Evolutionary conservation across 37 sponge, comb jelly and placozoan genomes (phyloP).

Genomic region (Spongilla lacustris): DNA sequence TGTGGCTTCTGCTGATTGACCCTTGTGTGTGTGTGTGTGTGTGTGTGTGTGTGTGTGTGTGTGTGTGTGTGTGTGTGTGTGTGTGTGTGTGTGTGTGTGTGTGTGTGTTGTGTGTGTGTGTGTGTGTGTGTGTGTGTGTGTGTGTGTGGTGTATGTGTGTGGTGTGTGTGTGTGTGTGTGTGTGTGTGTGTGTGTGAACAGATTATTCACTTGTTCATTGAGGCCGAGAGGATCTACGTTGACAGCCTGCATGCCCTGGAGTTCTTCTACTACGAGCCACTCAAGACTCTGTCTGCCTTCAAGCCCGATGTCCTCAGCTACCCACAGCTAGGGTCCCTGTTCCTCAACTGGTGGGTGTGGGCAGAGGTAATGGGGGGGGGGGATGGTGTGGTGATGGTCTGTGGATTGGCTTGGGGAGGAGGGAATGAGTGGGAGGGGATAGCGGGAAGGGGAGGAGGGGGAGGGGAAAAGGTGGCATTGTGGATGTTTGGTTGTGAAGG

Average conservation of each 20-base stretch:
- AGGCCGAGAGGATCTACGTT: slow-evolving; percentile 65
- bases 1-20: too few relatives aligned
- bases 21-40: too few relatives aligned
- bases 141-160: not conserved
- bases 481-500: too few relatives aligned
- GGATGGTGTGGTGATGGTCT: not conserved
- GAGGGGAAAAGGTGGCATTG: not conserved
- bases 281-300: slow-evolving; percentile 66
- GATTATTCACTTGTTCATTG: slow-evolving; percentile 59
- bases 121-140: too few relatives aligned
- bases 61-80: too few relatives aligned
- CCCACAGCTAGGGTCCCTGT: slow-evolving; percentile 51
- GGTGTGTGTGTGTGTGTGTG: slow-evolving; percentile 26
- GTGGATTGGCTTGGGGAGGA: not conserved
- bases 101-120: too few relatives aligned
- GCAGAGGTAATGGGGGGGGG: not conserved
- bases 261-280: slow-evolving; percentile 56
- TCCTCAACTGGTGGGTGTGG: slow-evolving; percentile 65
- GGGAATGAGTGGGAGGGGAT: not conserved
- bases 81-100: too few relatives aligned
- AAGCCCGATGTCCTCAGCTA: slow-evolving; percentile 53
- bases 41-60: too few relatives aligned
- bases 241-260: slow-evolving; percentile 42
- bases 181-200: slow-evolving; percentile 20
- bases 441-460: not conserved